Percentiles rank a stretch among this genome's conserved stretches.
Conservation (phyloP, 2,113 vertebrate species). For the Bucco capensis region DNA sequence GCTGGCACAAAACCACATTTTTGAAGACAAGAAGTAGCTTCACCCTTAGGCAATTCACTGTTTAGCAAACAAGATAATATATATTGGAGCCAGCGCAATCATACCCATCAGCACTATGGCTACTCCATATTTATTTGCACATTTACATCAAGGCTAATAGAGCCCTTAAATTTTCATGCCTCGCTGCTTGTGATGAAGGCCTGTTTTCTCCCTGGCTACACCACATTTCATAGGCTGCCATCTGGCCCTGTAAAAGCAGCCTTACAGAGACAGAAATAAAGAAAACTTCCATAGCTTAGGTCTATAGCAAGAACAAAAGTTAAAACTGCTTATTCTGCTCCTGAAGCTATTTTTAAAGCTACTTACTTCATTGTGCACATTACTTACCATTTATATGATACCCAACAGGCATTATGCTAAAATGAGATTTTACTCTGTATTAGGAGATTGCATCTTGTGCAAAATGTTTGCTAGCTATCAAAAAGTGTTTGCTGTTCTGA, state of each 20-base stretch:
- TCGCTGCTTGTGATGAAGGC: not conserved
- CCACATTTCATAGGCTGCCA: conserved; percentile 2
- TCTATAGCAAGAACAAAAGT: not conserved
- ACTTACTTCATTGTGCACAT: not conserved
- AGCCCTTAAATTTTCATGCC: not conserved
- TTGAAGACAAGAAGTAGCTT: not conserved
- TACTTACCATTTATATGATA: not conserved
- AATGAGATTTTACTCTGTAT: not conserved
- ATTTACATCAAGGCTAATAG: not conserved
- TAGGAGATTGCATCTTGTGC: not conserved
- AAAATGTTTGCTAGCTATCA: not conserved
- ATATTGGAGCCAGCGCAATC: not conserved
- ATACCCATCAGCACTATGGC: not conserved
- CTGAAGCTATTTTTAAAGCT: conserved; percentile 21
- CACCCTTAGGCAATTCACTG: not conserved
- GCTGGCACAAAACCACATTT: not conserved
- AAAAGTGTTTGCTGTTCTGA: not conserved
- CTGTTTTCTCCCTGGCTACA: not conserved
- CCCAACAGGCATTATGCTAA: not conserved
- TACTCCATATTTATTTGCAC: not conserved
- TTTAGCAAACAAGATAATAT: not conserved
- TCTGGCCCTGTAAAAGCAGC: not conserved
- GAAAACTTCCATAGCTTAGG: not conserved
- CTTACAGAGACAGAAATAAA: not conserved
- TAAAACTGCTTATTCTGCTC: not conserved